Evolutionary conservation across 2,797 vertebrate species (phyloP).

Genomic region (Platyrinchus mystaceus): DNA sequence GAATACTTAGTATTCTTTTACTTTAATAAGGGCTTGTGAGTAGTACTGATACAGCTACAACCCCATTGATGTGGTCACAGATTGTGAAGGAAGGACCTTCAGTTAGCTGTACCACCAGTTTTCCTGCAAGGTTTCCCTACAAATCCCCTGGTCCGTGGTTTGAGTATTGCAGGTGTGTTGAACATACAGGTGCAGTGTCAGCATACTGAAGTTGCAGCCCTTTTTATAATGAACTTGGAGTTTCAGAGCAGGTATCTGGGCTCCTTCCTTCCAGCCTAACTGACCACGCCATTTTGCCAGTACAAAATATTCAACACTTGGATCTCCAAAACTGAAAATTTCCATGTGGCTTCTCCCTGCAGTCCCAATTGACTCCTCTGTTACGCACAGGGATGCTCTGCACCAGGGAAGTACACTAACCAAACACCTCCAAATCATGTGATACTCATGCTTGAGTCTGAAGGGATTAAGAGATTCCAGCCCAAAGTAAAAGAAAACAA

Average conservation of each 20-base stretch:
- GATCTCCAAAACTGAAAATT: background rate
- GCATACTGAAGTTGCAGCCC: accelerated
- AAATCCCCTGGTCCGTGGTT: background rate
- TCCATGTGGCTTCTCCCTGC: background rate
- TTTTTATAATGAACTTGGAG: background rate
- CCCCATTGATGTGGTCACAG: background rate
- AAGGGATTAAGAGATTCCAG: conserved; percentile 59
- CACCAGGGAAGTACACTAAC: conserved; percentile 13
- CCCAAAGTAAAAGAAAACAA: conserved; percentile 58
- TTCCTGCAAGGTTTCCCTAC: background rate
- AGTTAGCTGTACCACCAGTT: background rate
- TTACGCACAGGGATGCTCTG: background rate
- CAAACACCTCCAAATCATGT: conserved; percentile 56
- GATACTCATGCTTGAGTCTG: conserved; percentile 39
- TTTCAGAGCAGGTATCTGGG: background rate
- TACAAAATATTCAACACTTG: background rate
- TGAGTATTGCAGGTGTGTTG: background rate
- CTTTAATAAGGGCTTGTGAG: background rate
- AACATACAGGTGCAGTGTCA: accelerated
- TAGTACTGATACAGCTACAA: background rate
- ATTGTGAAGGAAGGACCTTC: background rate
- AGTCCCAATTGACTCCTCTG: background rate
- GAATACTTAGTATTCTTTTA: background rate
- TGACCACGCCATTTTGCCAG: background rate
- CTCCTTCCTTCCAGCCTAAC: background rate